Evolutionary conservation across 2,888 invertebrate species (phyloP).

Genomic region (Cactoblastis cactorum): DNA sequence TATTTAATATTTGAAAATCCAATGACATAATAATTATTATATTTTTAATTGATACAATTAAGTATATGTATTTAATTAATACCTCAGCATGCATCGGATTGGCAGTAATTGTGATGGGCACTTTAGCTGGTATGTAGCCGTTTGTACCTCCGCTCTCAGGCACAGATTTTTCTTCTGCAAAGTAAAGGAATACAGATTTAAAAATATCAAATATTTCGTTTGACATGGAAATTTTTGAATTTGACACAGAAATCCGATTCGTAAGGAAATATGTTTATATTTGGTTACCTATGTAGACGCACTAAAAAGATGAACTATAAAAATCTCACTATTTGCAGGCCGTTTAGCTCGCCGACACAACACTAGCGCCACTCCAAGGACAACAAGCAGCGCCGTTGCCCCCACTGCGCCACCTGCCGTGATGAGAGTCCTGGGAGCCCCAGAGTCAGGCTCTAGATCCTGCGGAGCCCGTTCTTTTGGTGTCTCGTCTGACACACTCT

Average conservation of each 20-base stretch:
- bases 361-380: constrained; percentile 52
- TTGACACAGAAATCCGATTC: too few species aligned
- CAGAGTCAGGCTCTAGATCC: constrained; percentile 28
- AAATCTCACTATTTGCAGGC: constrained; percentile 53
- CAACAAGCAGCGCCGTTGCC: constrained; percentile 51
- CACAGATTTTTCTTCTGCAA: constrained; percentile 67
- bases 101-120: constrained; percentile 85
- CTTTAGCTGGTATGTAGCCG: constrained; percentile 73
- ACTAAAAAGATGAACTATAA: too few species aligned
- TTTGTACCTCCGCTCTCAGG: constrained; percentile 60
- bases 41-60: background rate
- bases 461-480: constrained; percentile 32
- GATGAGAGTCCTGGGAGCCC: constrained; percentile 52
- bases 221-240: background rate
- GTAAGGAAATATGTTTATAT: too few species aligned
- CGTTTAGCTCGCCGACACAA: constrained; percentile 58
- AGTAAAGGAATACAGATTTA: constrained; percentile 22
- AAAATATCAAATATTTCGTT: background rate
- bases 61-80: constrained; percentile 27
- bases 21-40: too few species aligned
- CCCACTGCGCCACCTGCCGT: constrained; percentile 68
- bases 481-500: constrained; percentile 21
- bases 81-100: constrained; percentile 89
- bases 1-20: background rate
- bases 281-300: background rate